These are phyloP conservation scores for Drosophila pallidifrons DNA, from an alignment of 1,140 invertebrate genomes.

Conservation along the genomic window DNA sequence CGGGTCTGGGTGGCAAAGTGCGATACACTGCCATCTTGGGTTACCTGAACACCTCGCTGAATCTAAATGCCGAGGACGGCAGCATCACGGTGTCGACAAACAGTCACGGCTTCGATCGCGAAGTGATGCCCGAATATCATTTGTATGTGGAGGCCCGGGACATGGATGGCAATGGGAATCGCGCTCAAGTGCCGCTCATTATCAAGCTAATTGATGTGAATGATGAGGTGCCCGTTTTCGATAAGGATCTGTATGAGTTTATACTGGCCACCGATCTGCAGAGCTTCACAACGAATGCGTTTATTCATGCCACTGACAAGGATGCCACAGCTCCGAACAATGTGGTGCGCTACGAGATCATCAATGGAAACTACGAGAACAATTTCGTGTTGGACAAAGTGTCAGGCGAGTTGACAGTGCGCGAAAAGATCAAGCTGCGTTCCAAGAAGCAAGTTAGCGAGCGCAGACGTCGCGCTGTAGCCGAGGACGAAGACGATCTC, in stretches of 20 bases:
- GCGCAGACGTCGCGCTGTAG: conserved; percentile 74
- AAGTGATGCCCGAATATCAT: conserved; percentile 90
- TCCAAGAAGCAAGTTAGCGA: conserved; percentile 78
- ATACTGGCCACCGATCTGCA: conserved; percentile 90
- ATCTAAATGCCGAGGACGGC: conserved; percentile 92
- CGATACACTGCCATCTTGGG: conserved; percentile 92
- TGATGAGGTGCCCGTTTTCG: conserved; percentile 94
- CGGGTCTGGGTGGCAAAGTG: conserved; percentile 89
- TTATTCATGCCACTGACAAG: conserved; percentile 92
- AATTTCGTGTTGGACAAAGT: conserved; percentile 92
- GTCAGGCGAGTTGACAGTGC: conserved; percentile 88
- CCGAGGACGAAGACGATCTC: conserved; percentile 86
- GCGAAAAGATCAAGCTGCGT: conserved; percentile 68
- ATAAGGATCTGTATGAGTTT: conserved; percentile 92
- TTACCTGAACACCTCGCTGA: conserved; percentile 90
- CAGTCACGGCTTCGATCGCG: conserved; percentile 92
- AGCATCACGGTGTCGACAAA: conserved; percentile 91
- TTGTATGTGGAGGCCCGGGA: conserved; percentile 94
- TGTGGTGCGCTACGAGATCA: conserved; percentile 92
- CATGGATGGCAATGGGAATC: conserved; percentile 92
- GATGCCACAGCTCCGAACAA: conserved; percentile 95
- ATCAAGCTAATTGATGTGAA: conserved; percentile 94
- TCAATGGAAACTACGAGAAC: conserved; percentile 91
- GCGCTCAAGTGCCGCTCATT: conserved; percentile 89
- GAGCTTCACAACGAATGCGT: conserved; percentile 90